Base-by-base conservation (phyloP, 2,113 vertebrate genomes). In the Myotis lucifugus region DNA sequence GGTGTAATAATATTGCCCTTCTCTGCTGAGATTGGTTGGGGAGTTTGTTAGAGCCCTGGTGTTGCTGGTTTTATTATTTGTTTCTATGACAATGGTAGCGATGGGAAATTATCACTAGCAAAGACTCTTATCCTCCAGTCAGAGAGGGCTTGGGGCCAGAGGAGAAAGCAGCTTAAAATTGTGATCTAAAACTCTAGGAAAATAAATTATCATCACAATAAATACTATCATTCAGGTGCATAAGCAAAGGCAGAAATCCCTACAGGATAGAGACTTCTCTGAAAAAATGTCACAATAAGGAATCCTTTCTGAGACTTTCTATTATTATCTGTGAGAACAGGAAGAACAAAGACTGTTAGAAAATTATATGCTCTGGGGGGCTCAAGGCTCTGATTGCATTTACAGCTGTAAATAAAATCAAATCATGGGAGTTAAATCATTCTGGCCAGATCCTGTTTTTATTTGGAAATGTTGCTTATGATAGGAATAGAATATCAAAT, bases 251-350 rank as follows among this genome's bases (percentile, higher is more conserved):
- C 85, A 97, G 67, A 90, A 96, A 88, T 81, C 96, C 88, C 32
- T 52, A 48, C 7, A 48, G 74, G 93, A 37, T 27, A 97, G 73
- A 97, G 79, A 32, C 14, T 25, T 0, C 50, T 96, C 37, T 95
- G 29, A 77, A 96, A 40, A 40, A 70, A 56, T n/a, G n/a, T 83
- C 56, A 88, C 61, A 90, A 64, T 87, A 94, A 95, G 85, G 96
- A 94, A 92, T 96, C 40, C 2, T 95, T 94, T 96, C 37, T 74
- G 84, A 91, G 32, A 42, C 79, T 93, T 94, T 86, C 82, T 86
- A 86, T 94, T 91, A 64, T 93, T 96, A 96, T 97, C 72, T 77
- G 42, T 50, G 86, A 93, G 83, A 97, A 70, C 73, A 85, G 90
- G 54, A 88, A 95, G 91, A 94, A 76, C 76, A 97, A 83, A 90